Conservation (phyloP, 2,113 vertebrate genomes). For the Callorhinus ursinus region DNA sequence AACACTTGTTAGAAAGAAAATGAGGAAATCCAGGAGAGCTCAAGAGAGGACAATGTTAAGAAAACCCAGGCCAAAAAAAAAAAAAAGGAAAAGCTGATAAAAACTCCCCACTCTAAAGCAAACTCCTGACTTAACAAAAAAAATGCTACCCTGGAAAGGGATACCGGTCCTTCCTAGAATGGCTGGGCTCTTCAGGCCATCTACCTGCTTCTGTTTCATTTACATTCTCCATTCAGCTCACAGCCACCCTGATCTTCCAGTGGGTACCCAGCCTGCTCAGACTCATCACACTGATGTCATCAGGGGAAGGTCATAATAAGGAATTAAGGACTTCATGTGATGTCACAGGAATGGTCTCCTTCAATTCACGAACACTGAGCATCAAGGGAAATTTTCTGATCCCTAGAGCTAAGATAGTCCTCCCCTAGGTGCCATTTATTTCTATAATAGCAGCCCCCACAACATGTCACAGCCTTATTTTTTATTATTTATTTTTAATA, state of each 20-base stretch:
- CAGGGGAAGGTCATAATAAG: slow-evolving; percentile 54
- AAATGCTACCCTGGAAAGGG: neutral
- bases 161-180: neutral
- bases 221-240: neutral
- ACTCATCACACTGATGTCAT: slow-evolving; percentile 26
- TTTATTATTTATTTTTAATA: slow-evolving; percentile 24
- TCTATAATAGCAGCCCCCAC: neutral
- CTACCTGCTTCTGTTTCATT: slow-evolving; percentile 54
- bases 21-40: neutral
- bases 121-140: neutral
- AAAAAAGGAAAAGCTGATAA: neutral
- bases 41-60: slow-evolving; percentile 4
- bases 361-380: neutral
- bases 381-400: neutral
- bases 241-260: neutral
- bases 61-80: neutral
- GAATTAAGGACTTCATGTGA: slow-evolving; percentile 45
- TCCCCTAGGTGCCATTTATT: neutral
- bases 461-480: neutral
- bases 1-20: neutral
- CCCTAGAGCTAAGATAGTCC: neutral
- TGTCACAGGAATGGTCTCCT: slow-evolving; percentile 26
- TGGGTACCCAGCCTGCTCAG: neutral
- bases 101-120: neutral
- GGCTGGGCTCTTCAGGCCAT: neutral